A percentile compares a stretch with the other conserved stretches of the same genome.
Evolutionary conservation across 2,113 vertebrate genomes (phyloP).

Genomic region (Anhinga anhinga): DNA sequence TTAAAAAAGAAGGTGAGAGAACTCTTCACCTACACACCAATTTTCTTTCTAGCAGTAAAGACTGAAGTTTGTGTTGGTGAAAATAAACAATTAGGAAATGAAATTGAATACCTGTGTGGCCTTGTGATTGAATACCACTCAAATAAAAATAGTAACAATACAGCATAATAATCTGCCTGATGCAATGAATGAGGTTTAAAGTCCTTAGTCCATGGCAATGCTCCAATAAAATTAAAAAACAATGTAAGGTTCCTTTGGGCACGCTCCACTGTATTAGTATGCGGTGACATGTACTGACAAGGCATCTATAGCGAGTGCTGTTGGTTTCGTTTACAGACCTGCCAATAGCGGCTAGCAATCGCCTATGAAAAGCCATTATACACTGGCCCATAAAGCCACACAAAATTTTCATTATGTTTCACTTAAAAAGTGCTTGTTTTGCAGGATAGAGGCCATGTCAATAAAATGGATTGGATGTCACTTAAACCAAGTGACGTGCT

Average conservation of each 20-base stretch:
- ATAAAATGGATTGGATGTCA: slow-evolving; percentile 79
- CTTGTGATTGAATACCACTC: neutral
- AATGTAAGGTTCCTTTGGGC: neutral
- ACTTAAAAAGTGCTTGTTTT: slow-evolving; percentile 76
- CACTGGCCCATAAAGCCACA: slow-evolving; percentile 49
- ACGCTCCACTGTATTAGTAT: slow-evolving; percentile 37
- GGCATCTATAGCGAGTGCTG: neutral
- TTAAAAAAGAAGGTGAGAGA: slow-evolving; percentile 33
- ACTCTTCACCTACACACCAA: slow-evolving; percentile 21
- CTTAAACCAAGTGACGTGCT: slow-evolving; percentile 72
- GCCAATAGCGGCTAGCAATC: slow-evolving; percentile 5
- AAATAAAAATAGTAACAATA: neutral
- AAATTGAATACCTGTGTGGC: slow-evolving; percentile 22
- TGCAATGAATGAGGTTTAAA: slow-evolving; percentile 56
- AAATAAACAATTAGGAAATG: slow-evolving; percentile 69
- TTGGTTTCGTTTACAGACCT: slow-evolving; percentile 45
- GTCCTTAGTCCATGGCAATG: neutral
- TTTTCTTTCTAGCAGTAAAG: neutral
- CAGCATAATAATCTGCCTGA: slow-evolving; percentile 54
- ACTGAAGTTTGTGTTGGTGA: neutral
- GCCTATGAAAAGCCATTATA: slow-evolving; percentile 50
- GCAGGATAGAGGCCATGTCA: slow-evolving; percentile 69
- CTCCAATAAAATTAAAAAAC: slow-evolving; percentile 57
- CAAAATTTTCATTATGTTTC: slow-evolving; percentile 74
- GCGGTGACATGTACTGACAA: neutral